Base-by-base conservation (phyloP, 2,888 invertebrate species). In the Encarsia formosa region DNA sequence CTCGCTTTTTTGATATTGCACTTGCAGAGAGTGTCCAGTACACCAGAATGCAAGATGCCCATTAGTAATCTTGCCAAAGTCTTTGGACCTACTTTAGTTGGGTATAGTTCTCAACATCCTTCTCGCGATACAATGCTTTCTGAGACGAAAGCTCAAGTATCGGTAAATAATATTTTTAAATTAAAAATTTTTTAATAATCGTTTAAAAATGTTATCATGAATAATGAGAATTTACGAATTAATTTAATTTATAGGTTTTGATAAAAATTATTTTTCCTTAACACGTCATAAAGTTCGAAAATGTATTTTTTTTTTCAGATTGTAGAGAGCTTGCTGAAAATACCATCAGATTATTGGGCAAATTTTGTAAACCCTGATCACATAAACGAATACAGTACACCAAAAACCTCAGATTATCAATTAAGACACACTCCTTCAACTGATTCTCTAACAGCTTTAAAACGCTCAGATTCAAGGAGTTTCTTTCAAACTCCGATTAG, bases 81-180 rank as follows among this genome's bases (percentile, higher is more conserved):
- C 24, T 94, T 98, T 75, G 97, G 91, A 0, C 97, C 97, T 2
- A 96, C 95, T 1, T 81, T 98, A 44, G 87, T 98, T 19, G 97
- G 97, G 0, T 93, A 89, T 68, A 90, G 90, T 13, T 84, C 83
- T 1, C 75, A 80, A 0, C 85, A 90, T 69, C 86, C 86, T 1
- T 82, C 85, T 59, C 81, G 85, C 16, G 79, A 81, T 5, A 83
- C 84, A 43, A 85, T 92, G 76, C 82, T 89, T 57, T 81, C 80
- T 1, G 91, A 92, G 67, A 90, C 89, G 0, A 81, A 82, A 42
- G 86, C 86, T 62, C 91, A 91, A 79, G 81, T 81, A 54, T 78
- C 79, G 57, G 87, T 87, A 62, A 78, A 77, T 72, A 34, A n/a
- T 34, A 34, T 34, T 1, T 34, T 15, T 34, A 15, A 34, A 26